These are phyloP conservation scores for Donacobius atricapilla DNA, from an alignment of 2,113 vertebrate species.

Conservation along the genomic window DNA sequence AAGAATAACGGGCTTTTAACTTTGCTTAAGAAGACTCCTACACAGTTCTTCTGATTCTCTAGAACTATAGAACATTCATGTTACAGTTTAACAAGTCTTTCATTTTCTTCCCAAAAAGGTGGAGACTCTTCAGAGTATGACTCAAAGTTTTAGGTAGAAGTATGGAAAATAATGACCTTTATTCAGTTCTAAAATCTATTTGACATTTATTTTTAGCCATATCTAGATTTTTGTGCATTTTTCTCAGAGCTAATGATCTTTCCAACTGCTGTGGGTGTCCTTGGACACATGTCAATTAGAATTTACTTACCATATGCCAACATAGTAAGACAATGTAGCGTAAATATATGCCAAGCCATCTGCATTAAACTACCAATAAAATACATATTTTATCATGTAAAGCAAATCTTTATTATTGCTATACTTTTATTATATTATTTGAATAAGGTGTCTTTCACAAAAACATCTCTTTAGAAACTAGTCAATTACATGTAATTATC, in stretches of 20 bases:
- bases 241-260: background rate
- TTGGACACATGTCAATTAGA: background rate
- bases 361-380: background rate
- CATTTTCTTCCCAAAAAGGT: background rate
- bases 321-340: background rate
- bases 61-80: background rate
- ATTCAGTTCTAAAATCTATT: background rate
- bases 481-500: background rate
- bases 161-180: background rate
- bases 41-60: background rate
- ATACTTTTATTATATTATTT: background rate
- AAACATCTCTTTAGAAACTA: background rate
- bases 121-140: background rate
- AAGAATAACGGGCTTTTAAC: background rate
- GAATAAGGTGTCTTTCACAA: background rate
- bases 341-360: slow-evolving; percentile 7
- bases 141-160: background rate
- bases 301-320: background rate
- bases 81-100: background rate
- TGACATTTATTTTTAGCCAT: background rate
- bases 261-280: background rate
- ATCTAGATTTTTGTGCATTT: background rate
- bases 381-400: background rate
- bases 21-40: background rate
- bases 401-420: background rate